Evolutionary conservation across 2,888 invertebrate genomes (phyloP).

Genomic region (Pocota personata): DNA sequence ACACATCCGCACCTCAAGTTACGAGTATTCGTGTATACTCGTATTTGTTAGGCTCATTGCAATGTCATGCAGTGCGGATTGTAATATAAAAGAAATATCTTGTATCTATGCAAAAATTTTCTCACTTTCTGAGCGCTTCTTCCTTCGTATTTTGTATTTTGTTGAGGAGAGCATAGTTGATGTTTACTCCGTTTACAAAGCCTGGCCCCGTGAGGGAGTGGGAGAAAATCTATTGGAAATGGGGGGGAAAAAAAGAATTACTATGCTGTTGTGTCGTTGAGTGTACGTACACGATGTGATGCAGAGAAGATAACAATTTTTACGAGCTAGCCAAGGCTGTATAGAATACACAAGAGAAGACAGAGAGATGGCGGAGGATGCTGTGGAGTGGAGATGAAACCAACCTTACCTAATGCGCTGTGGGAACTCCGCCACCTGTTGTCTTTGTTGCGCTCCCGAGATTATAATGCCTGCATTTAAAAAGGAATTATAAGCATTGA

Average conservation of each 20-base stretch:
- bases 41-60: slow-evolving; percentile 50
- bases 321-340: slow-evolving; percentile 55
- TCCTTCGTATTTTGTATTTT: slow-evolving; percentile 12
- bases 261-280: slow-evolving; percentile 42
- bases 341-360: background rate
- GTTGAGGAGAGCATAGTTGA: slow-evolving; percentile 35
- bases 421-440: slow-evolving; percentile 72
- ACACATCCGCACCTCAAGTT: background rate
- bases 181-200: slow-evolving; percentile 66
- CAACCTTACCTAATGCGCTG: slow-evolving; percentile 68
- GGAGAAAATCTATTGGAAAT: slow-evolving; percentile 59
- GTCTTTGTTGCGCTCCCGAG: slow-evolving; percentile 73
- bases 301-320: slow-evolving; percentile 65
- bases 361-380: background rate
- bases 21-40: background rate
- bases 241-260: slow-evolving; percentile 33
- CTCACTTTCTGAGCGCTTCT: slow-evolving; percentile 53
- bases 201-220: background rate
- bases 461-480: slow-evolving; percentile 73
- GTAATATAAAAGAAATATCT: slow-evolving; percentile 55
- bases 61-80: slow-evolving; percentile 54
- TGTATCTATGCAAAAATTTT: slow-evolving; percentile 55
- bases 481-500: slow-evolving; percentile 73
- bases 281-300: slow-evolving; percentile 50
- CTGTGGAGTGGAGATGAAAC: slow-evolving; percentile 15